Evolutionary conservation across 1,140 invertebrate genomes (phyloP), one percentile per base, ranked within the genome.

Genomic region (Galleria mellonella): DNA sequence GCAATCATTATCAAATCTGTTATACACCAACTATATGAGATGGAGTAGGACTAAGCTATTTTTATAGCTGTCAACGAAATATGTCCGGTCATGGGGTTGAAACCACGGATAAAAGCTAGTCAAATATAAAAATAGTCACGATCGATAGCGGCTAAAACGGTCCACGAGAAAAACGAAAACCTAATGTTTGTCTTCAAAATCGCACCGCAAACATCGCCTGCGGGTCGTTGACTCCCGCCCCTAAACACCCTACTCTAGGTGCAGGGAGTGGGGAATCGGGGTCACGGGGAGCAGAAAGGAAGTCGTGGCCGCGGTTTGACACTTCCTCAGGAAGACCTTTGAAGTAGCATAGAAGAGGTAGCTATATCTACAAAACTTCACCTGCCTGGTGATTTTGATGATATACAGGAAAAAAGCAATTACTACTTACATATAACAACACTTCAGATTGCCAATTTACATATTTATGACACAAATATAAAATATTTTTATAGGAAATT

Each of bases 251-350:
- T 33, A 6, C 45, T 54, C 17, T n/a, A n/a, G 52, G 46, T 50
- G 52, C 56, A 41, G 47, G 56, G 65, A 47, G 47, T 23, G 46
- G 47, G 61, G 35, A 23, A 23, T 23, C 17, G 17, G 17, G 17
- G 17, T 23, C 17, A 23, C 17, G 17, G 17, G 17, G 17, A 23
- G 6, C 17, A 23, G 17, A 23, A 23, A 72, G 72, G 73, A 83
- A 81, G 63, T 67, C 71, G 61, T 52, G 71, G 64, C 66, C 72
- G 78, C 69, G 78, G 79, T 83, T 81, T 78, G 74, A 81, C 74
- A 76, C 76, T 78, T 83, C 79, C 79, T 81, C 72, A 72, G 76
- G 79, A 83, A 83, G 74, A 81, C 72, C 79, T 81, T 83, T 83
- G 67, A 76, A 67, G 74, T 72, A 54, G 43, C 49, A 62, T 59